Conservation (phyloP, 2,113 vertebrate genomes). For the Hylia prasina region DNA sequence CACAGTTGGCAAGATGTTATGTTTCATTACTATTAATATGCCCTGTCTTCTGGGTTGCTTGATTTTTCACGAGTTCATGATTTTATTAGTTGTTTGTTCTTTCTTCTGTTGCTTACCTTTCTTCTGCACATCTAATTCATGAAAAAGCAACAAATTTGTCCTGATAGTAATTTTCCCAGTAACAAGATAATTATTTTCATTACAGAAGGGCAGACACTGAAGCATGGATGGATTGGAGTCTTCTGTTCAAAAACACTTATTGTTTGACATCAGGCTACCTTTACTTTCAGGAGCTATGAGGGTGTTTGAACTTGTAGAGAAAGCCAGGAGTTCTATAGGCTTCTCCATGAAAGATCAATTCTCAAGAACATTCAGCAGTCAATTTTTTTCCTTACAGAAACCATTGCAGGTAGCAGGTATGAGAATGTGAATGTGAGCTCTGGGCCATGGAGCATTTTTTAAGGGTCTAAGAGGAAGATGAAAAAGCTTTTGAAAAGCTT, state of each 20-base stretch:
- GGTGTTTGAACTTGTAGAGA: neutral
- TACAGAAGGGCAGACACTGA: neutral
- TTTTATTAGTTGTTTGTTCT: neutral
- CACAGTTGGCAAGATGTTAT: neutral
- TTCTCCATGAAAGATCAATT: neutral
- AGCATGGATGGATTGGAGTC: neutral
- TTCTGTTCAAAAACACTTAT: neutral
- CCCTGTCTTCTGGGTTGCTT: neutral
- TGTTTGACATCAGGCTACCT: neutral
- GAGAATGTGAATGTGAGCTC: neutral
- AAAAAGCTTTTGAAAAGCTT: neutral
- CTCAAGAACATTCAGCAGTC: neutral
- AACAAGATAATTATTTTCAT: neutral
- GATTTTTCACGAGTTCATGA: neutral
- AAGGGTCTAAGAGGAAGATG: neutral
- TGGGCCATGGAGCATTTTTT: neutral
- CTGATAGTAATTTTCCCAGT: neutral
- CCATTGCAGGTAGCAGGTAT: neutral
- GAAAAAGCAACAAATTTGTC: neutral
- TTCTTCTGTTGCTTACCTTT: neutral
- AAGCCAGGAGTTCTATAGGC: neutral
- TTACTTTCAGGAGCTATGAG: neutral
- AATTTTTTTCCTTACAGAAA: neutral
- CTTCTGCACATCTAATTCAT: neutral
- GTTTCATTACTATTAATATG: neutral